Evolutionary conservation across 2,113 vertebrate genomes (phyloP).

Genomic region (Hippocampus zosterae): DNA sequence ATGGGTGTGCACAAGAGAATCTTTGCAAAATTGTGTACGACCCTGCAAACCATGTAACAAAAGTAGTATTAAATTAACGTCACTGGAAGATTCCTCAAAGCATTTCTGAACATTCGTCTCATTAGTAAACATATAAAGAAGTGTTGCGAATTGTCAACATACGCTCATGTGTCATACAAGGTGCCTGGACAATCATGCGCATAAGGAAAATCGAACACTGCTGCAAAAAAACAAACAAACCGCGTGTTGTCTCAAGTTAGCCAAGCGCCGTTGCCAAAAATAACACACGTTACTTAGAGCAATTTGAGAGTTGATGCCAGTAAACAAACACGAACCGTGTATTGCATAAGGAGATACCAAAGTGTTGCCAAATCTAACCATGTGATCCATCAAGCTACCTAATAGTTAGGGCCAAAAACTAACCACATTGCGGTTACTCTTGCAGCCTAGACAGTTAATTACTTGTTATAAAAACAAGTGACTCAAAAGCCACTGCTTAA

Average conservation of each 20-base stretch:
- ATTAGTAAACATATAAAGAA: neutral
- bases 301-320: neutral
- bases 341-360: neutral
- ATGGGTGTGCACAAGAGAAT: neutral
- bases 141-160: neutral
- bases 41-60: neutral
- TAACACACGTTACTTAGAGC: neutral
- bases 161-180: neutral
- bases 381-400: neutral
- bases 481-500: neutral
- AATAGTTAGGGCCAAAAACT: neutral
- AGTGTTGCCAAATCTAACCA: neutral
- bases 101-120: neutral
- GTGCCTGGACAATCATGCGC: too few species aligned
- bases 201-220: neutral
- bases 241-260: neutral
- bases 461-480: neutral
- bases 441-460: neutral
- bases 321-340: neutral
- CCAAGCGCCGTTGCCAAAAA: neutral
- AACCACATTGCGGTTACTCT: neutral
- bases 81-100: neutral
- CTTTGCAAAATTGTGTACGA: neutral
- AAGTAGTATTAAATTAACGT: neutral
- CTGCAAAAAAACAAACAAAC: neutral